Base-by-base conservation (phyloP, 2,888 invertebrate genomes). In the Norana najaformis region DNA sequence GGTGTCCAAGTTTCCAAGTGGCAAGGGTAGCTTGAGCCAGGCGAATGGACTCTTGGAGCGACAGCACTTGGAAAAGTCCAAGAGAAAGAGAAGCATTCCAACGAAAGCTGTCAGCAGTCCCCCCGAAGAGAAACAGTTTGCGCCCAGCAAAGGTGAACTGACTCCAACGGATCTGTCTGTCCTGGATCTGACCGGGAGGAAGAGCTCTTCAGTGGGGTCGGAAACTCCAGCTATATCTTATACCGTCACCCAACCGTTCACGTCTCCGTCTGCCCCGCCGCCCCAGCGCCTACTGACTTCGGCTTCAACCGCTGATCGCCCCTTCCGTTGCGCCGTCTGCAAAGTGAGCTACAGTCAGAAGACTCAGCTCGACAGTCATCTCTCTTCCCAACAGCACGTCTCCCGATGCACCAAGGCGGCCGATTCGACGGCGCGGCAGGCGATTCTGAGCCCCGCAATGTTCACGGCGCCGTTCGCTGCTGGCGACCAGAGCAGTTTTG, bases 1-100 rank as follows among this genome's bases (percentile, higher is more conserved):
- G 93, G 98, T 98, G 95, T 98, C 97, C 95, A 98, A 98, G 96
- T 98, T 98, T 95, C 98, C 98, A 95, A 96, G 97, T 89, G 98
- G 98, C 95, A 97, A 97, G 39, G 97, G 98, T 88, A 98, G 97
- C 83, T 98, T 97, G 94, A 98, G 98, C 18, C 90, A 90, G 88
- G 98, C 98, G 95, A 97, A 96, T 93, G 98, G 98, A 95, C 96
- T 98, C 93, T 97, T 97, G 88, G 97, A 98, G 95, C 94, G 94
- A 91, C 69, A 30, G 30, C 69, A 69, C 30, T 11, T 11, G n/a
- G 69, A 69, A 13, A 69, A 69, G 69, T 69, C 69, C 8, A 85
- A n/a, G 16, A 35, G 85, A 23, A 85, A 85, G 85, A 85, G 35
- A 85, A 85, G 85, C 85, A 35, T 35, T 36, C 85, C 85, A 23